These are phyloP conservation scores for Pilophorus perplexus DNA, from an alignment of 2,888 invertebrate species.

Conservation along the genomic window DNA sequence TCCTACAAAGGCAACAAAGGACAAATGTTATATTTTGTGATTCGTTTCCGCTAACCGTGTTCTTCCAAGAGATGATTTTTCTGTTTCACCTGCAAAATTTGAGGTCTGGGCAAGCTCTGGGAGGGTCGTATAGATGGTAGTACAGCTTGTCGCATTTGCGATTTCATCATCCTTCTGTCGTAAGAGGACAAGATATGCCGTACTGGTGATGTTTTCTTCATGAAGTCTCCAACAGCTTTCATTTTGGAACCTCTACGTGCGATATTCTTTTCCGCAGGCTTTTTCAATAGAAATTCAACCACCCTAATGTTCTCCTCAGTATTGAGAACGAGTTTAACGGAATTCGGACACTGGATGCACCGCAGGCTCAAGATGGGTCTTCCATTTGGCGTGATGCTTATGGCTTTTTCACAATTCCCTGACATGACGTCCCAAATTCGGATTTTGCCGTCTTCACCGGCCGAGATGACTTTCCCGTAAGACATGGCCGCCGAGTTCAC, in stretches of 20 bases:
- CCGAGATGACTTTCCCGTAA: slow-evolving; percentile 3
- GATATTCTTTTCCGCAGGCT: background rate
- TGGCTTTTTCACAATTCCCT: background rate
- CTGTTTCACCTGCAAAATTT: too few species aligned
- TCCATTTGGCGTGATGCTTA: background rate
- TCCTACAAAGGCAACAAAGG: too few species aligned
- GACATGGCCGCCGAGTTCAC: slow-evolving; percentile 23
- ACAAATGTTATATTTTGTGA: too few species aligned
- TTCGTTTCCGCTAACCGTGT: too few species aligned
- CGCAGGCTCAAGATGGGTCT: slow-evolving; percentile 1
- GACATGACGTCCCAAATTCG: slow-evolving; percentile 27
- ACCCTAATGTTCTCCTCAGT: background rate
- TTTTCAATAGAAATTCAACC: background rate
- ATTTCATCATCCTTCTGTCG: slow-evolving; percentile 3
- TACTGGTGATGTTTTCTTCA: background rate
- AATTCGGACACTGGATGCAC: background rate
- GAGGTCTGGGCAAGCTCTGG: too few species aligned
- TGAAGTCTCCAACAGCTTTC: background rate
- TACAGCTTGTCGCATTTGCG: slow-evolving; percentile 4
- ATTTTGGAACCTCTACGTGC: background rate
- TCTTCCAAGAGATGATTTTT: too few species aligned
- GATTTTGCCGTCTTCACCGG: slow-evolving; percentile 15
- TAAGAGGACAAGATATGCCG: background rate
- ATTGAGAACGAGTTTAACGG: slow-evolving; percentile 2
- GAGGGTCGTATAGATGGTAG: background rate